Evolutionary conservation across 2,888 invertebrate genomes (phyloP).

Genomic region (Nycteola revayana): DNA sequence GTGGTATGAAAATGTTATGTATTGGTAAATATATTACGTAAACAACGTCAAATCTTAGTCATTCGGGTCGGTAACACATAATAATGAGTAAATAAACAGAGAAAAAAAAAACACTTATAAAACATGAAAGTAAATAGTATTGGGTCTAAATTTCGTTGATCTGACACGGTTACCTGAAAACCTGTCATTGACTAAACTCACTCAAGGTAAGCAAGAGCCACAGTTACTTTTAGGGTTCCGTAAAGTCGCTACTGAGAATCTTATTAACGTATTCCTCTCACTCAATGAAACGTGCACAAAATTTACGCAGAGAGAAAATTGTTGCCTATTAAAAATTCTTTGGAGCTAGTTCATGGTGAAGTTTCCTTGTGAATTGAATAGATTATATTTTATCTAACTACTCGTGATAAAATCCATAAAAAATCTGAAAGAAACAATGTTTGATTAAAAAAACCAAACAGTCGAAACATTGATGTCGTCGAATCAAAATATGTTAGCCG

Average conservation of each 20-base stretch:
- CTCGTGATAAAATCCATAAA: too few species aligned
- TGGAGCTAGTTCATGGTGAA: slow-evolving; percentile 14
- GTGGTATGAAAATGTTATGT: too few species aligned
- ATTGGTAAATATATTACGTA: too few species aligned
- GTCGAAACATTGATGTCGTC: too few species aligned
- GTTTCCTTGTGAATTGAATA: slow-evolving; percentile 18
- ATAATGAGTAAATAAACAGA: too few species aligned
- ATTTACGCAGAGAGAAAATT: slow-evolving; percentile 31
- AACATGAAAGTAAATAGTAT: slow-evolving; percentile 21
- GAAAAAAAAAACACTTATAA: too few species aligned
- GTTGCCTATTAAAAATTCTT: slow-evolving; percentile 23
- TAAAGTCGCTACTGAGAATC: slow-evolving; percentile 11
- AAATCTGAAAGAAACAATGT: too few species aligned
- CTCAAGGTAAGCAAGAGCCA: slow-evolving; percentile 46
- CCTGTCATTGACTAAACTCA: slow-evolving; percentile 47
- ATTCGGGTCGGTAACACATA: too few species aligned
- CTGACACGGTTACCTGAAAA: slow-evolving; percentile 40
- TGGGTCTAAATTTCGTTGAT: slow-evolving; percentile 37
- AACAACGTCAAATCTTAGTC: too few species aligned
- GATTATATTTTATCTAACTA: too few species aligned
- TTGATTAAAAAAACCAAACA: too few species aligned
- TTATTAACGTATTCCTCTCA: slow-evolving; percentile 30
- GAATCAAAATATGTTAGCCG: too few species aligned
- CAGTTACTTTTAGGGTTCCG: slow-evolving; percentile 40
- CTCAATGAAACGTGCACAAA: slow-evolving; percentile 27